Evolutionary conservation across 2,888 invertebrate species (phyloP), one percentile per base, ranked within the genome.

Genomic region (Diaphora mendica): DNA sequence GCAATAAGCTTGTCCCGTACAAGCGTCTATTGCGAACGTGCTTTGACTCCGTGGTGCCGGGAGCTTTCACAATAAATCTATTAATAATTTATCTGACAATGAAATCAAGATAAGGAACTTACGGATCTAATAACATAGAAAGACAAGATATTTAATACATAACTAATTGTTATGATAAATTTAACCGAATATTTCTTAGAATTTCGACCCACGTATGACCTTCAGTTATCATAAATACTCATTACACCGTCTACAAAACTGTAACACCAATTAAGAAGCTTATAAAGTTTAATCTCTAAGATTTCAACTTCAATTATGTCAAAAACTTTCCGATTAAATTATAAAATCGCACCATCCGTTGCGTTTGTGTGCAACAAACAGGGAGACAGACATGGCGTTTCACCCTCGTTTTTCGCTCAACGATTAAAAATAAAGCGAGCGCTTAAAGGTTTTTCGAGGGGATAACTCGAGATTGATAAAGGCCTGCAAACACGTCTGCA

Each of bases 381-480:
- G 13, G 13, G n/a, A 59, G 59, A 15, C 59, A 13, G 59, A 59
- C 59, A 59, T 59, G 26, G 59, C 26, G 26, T 26, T 26, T 26
- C 59, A 59, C 59, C 59, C 59, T 59, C 59, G 59, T 59, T 26
- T 59, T 26, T 59, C 26, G 26, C 26, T 26, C 59, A 26, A 26
- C 26, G 59, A 59, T 59, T 26, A 59, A 59, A 59, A n/a, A 26
- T 13, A 59, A 26, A 59, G 26, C 59, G 15, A 26, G 15, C 59
- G 1, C 59, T 26, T 1, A 64, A 69, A n/a, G 59, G 11, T 71
- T 67, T 71, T 68, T 55, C n/a, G n/a, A 59, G 55, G 59, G n/a
- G 23, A 55, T 26, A 59, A 59, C 59, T 59, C 15, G 26, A 15
- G 26, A 59, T 26, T 59, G 59, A 59, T 26, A 59, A 59, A 26